Base-by-base conservation (phyloP, 2,888 invertebrate genomes). In the Strigamia crassipes region DNA sequence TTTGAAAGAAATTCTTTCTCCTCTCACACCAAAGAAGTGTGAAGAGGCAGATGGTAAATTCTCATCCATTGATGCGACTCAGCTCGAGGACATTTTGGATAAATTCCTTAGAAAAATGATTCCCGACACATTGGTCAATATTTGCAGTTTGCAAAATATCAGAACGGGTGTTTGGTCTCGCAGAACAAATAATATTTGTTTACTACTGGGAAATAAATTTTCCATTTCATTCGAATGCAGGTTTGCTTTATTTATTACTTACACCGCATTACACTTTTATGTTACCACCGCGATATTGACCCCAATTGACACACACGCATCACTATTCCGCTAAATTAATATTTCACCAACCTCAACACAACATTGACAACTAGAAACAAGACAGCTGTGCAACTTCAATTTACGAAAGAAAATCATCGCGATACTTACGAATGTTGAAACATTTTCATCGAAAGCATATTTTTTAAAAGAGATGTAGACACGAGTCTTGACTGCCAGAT, bases 41-140 rank as follows among this genome's bases (percentile, higher is more conserved):
- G 21, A 66, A 66, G 6, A 66, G 61, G 61, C 61, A 66, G 61
- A 18, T 66, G 61, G 61, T 23, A 21, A 66, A 66, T 66, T 66
- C 61, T 66, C 61, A 66, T 66, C 61, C 61, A 66, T 66, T 66
- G 61, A 66, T 66, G 61, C 61, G 61, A 66, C 61, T 66, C 61
- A 21, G 23, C 61, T 66, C 61, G 61, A 66, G 61, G 61, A 66
- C 61, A 66, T 66, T 66, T 66, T 21, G 2, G 18, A 66, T 66
- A 66, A 66, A 66, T 66, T 66, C 21, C 23, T 66, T 66, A 0
- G 61, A 66, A 23, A 66, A 18, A 21, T 23, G 61, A 66, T 66
- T 21, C 21, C 8, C 61, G 21, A 66, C 61, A 23, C 61, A 6
- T 15, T 21, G 21, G 61, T 66, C 61, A 66, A 66, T 66, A 66